Conservation (phyloP, 2,888 invertebrate genomes). For the Scelioninae gen. 1 region DNA sequence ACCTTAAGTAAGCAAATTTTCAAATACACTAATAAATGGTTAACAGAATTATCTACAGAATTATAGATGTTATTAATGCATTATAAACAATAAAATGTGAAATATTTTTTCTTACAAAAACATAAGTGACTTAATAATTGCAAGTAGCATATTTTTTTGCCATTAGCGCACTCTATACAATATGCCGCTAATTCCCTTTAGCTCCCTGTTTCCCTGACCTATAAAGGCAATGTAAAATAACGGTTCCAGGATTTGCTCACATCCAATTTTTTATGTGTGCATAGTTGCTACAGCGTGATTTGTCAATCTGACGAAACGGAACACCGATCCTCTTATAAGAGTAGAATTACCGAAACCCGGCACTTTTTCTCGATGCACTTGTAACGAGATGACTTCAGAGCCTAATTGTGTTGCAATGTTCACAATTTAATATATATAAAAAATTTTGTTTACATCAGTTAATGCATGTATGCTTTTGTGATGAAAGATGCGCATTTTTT, state of each 20-base stretch:
- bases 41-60: too few species aligned
- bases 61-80: too few species aligned
- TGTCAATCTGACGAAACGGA: constrained; percentile 68
- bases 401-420: constrained; percentile 30
- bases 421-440: constrained; percentile 21
- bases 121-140: too few species aligned
- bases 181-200: constrained; percentile 38
- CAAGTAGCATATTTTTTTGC: too few species aligned
- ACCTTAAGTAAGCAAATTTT: too few species aligned
- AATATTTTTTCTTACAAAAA: too few species aligned
- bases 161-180: too few species aligned
- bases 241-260: constrained; percentile 39
- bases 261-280: constrained; percentile 46
- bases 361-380: constrained; percentile 54
- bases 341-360: constrained; percentile 68
- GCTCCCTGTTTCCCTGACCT: constrained; percentile 37
- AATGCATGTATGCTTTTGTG: too few species aligned
- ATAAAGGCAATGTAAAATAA: constrained; percentile 49
- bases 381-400: constrained; percentile 37
- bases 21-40: too few species aligned
- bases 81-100: too few species aligned
- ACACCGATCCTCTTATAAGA: constrained; percentile 68
- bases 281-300: constrained; percentile 56
- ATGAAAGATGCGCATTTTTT: too few species aligned
- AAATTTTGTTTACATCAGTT: constrained; percentile 16